phyloP scores from a whole-genome alignment of 2,113 vertebrate genomes.

The Herpailurus yagouaroundi region DNA sequence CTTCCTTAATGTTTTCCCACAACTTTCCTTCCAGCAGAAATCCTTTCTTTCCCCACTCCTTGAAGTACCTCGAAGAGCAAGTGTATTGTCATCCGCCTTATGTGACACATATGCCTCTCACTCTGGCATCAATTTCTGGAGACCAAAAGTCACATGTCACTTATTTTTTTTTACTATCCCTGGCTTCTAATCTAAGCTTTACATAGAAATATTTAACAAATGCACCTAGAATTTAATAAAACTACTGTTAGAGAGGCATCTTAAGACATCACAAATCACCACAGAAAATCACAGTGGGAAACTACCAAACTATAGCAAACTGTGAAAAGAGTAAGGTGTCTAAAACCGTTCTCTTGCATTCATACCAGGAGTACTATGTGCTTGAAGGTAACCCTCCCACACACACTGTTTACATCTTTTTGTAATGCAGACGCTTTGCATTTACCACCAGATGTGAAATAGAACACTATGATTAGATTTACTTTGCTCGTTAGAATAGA shows the following conservation, averaged over 20 bases:
- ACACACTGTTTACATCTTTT: neutral
- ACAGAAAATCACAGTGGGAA: neutral
- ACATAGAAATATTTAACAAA: neutral
- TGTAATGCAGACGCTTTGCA: neutral
- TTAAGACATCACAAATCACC: neutral
- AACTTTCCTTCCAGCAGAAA: neutral
- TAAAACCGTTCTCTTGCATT: neutral
- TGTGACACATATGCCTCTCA: neutral
- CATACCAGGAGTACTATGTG: neutral
- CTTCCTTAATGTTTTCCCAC: neutral
- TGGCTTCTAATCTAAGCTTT: neutral
- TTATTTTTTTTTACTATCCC: neutral
- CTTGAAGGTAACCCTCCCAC: neutral
- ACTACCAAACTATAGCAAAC: neutral
- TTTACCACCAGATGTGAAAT: neutral
- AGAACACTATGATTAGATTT: neutral
- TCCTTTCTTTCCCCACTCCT: neutral
- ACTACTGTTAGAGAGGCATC: neutral
- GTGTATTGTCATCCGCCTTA: neutral
- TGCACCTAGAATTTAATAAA: neutral
- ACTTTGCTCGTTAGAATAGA: neutral
- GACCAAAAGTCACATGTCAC: neutral
- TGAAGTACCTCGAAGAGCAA: neutral
- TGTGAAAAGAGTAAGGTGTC: neutral
- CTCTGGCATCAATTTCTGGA: neutral